phyloP scores from a whole-genome alignment of 2,113 vertebrate species.

The Pollimyrus isidori region DNA sequence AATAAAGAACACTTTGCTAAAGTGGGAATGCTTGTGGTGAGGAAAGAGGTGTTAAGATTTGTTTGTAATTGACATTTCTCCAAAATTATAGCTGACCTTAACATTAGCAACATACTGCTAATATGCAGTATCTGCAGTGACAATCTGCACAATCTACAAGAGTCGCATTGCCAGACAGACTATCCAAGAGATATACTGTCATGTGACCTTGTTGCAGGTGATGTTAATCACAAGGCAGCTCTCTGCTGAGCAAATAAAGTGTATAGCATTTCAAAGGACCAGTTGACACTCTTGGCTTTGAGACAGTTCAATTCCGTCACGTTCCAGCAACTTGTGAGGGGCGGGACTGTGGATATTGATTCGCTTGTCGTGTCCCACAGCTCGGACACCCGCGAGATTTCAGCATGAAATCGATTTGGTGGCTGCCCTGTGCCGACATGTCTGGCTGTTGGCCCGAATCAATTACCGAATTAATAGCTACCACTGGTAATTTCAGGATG shows the following conservation, averaged over 20 bases:
- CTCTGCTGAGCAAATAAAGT: not conserved
- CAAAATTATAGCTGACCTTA: not conserved
- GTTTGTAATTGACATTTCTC: not conserved
- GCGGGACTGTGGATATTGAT: not conserved
- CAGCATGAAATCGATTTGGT: constrained; percentile 16
- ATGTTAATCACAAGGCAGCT: not conserved
- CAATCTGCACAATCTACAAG: not conserved
- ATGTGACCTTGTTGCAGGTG: not conserved
- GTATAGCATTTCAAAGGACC: not conserved
- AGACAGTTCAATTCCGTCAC: not conserved
- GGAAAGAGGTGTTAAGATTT: not conserved
- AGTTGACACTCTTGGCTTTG: not conserved
- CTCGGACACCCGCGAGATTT: not conserved
- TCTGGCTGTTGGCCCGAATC: not conserved
- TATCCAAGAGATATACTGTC: not conserved
- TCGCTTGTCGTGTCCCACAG: not conserved
- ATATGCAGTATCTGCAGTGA: not conserved
- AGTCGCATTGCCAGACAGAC: not conserved
- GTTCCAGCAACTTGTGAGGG: not conserved
- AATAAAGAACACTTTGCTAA: not conserved
- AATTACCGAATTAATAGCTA: constrained; percentile 15
- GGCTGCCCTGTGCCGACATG: not conserved
- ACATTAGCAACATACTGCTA: not conserved
- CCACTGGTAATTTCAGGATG: constrained; percentile 5
- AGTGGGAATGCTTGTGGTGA: not conserved